Percentiles rank a stretch among this genome's conserved stretches.
Evolutionary conservation across 2,797 vertebrate species (phyloP).

Genomic region (Diplodus sargus): DNA sequence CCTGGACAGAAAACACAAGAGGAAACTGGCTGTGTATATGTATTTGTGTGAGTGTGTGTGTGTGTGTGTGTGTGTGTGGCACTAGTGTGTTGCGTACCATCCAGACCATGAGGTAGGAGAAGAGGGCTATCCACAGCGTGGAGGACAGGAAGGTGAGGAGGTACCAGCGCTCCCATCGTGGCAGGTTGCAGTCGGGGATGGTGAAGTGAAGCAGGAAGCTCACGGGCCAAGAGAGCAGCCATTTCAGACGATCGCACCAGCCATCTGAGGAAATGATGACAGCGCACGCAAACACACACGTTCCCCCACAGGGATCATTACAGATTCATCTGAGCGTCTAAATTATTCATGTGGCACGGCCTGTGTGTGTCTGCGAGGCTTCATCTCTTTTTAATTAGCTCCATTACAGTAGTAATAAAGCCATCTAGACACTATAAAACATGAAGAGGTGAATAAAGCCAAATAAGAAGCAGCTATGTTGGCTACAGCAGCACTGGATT

Average conservation of each 20-base stretch:
- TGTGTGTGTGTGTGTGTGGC: not conserved
- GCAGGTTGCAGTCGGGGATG: slow-evolving; percentile 84
- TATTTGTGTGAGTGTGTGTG: too few species aligned
- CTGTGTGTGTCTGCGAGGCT: slow-evolving; percentile 22
- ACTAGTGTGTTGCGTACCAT: slow-evolving; percentile 80
- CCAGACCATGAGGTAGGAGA: slow-evolving; percentile 92
- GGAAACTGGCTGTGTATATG: not conserved
- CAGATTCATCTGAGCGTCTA: slow-evolving; percentile 38
- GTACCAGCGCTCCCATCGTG: slow-evolving; percentile 86
- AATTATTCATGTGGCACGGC: slow-evolving; percentile 47
- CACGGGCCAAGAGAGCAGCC: slow-evolving; percentile 86
- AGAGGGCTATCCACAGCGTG: slow-evolving; percentile 88
- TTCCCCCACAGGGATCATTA: slow-evolving; percentile 31
- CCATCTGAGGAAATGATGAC: slow-evolving; percentile 67
- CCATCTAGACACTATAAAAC: slow-evolving; percentile 3
- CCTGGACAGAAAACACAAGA: slow-evolving; percentile 66
- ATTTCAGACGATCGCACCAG: slow-evolving; percentile 74
- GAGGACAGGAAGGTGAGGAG: slow-evolving; percentile 85
- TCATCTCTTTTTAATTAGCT: slow-evolving; percentile 46
- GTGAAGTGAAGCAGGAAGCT: slow-evolving; percentile 82
- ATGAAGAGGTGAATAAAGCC: not conserved
- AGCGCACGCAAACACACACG: slow-evolving; percentile 3
- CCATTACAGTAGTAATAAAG: slow-evolving; percentile 19
- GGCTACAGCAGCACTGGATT: not conserved
- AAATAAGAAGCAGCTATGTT: not conserved